Percentiles rank a stretch among this genome's conserved stretches.
Evolutionary conservation across 2,888 invertebrate species (phyloP).

Genomic region (Pachycephus smyrnensis): DNA sequence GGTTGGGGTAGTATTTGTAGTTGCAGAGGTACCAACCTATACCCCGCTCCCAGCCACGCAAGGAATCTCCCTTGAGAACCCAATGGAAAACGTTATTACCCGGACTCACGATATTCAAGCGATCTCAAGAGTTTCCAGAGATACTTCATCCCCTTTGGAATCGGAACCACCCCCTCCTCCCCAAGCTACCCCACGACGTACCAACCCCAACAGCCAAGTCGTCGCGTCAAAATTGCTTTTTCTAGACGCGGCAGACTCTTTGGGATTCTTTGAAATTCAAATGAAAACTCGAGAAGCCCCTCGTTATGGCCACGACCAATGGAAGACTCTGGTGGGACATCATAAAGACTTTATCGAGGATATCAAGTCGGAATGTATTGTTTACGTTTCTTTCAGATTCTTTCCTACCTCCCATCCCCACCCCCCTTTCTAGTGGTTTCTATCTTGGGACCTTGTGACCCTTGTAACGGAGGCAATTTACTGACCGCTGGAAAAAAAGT

Average conservation of each 20-base stretch:
- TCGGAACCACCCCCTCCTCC: neutral
- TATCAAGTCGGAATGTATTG: neutral
- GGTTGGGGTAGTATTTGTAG: neutral
- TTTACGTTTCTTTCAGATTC: neutral
- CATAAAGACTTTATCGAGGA: neutral
- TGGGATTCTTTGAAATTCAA: constrained; percentile 3
- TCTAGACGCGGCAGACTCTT: neutral
- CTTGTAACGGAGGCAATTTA: neutral
- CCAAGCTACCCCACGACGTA: neutral
- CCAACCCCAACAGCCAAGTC: neutral
- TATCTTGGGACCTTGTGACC: neutral
- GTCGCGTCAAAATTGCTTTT: neutral
- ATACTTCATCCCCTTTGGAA: neutral
- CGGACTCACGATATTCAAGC: neutral
- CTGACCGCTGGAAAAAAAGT: neutral
- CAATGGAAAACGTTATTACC: neutral
- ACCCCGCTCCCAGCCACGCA: neutral
- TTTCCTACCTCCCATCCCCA: neutral
- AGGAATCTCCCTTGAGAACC: neutral
- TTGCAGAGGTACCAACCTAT: neutral
- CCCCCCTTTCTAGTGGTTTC: neutral
- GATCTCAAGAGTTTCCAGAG: neutral
- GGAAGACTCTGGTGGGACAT: neutral
- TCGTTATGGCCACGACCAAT: neutral
- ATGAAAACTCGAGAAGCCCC: neutral